Evolutionary conservation across 2,797 vertebrate species (phyloP), one percentile per base, ranked within the genome.

Genomic region (Sternarchorhynchus goeldii): DNA sequence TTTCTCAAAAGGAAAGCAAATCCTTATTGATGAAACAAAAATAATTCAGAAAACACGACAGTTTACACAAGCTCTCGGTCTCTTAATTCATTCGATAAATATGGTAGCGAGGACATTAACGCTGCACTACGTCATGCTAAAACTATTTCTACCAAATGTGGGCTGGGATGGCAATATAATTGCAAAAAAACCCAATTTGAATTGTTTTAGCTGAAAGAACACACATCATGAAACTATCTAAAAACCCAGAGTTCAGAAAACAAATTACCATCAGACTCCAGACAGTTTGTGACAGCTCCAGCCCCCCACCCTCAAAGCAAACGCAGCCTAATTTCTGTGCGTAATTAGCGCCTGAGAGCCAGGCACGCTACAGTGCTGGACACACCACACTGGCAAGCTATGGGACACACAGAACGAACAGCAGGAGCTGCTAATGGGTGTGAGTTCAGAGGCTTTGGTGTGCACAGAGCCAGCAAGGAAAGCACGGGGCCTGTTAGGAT

Each of bases 351-450:
- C 32, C 50, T 79, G 39, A 77, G 81, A 41, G 45, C 57, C 29
- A 70, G 29, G 67, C 32, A 59, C 66, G 57, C 3, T 80, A 72
- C 79, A 80, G 41, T 78, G n/a, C 64, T 87, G 80, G 81, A 77
- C 77, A 17, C 34, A 59, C 25, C 53, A 34, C 31, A 16, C 21
- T 66, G 74, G 78, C 50, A 36, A 6, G 73, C 56, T 50, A 64
- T 67, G 31, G 4, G 8, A 57, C 81, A 72, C 21, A 17, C 60
- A 17, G 36, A 55, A 29, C 45, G 72, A 83, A 79, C 64, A 81
- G 36, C 31, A 66, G 39, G 21, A 57, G 74, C 76, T 78, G 71
- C 82, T 68, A 69, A 75, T 67, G 45, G 71, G 45, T 34, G 31
- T 21, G 1, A 41, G 58, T 55, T 67, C 20, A 20, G 8, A 77